phyloP scores from a whole-genome alignment of 2,113 vertebrate genomes.

The Procavia capensis region DNA sequence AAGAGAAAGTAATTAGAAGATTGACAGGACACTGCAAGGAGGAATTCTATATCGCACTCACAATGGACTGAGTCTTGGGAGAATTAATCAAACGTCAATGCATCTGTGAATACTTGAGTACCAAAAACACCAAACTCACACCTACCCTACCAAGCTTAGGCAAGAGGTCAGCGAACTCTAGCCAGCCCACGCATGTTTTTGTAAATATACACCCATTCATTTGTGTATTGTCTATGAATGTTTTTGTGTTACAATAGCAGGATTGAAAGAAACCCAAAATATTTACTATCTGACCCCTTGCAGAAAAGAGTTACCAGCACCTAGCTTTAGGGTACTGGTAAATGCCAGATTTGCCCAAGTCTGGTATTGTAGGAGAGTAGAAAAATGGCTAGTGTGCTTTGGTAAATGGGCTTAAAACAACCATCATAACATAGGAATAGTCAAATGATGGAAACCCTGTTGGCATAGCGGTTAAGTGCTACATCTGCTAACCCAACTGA shows the following conservation, averaged over 20 bases:
- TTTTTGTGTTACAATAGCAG: background rate
- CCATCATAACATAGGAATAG: background rate
- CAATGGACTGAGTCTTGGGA: background rate
- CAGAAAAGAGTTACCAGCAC: background rate
- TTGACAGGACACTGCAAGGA: background rate
- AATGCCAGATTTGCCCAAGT: background rate
- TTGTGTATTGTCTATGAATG: background rate
- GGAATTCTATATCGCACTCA: background rate
- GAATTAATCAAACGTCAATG: background rate
- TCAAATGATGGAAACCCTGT: background rate
- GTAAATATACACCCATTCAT: background rate
- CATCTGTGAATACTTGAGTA: slow-evolving; percentile 13
- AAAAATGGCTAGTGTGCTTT: background rate
- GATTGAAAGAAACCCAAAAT: background rate
- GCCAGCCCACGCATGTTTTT: background rate
- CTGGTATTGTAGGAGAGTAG: background rate
- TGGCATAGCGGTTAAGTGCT: too few relatives aligned
- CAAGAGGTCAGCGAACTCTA: background rate
- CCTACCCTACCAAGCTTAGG: too few relatives aligned
- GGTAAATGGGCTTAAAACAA: background rate
- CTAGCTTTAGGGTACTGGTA: background rate
- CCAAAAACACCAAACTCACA: too few relatives aligned
- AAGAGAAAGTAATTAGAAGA: background rate
- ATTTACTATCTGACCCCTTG: background rate
- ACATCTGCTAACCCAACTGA: too few relatives aligned